Conservation (phyloP, 2,888 invertebrate genomes). For the Dromius quadrimaculatus region DNA sequence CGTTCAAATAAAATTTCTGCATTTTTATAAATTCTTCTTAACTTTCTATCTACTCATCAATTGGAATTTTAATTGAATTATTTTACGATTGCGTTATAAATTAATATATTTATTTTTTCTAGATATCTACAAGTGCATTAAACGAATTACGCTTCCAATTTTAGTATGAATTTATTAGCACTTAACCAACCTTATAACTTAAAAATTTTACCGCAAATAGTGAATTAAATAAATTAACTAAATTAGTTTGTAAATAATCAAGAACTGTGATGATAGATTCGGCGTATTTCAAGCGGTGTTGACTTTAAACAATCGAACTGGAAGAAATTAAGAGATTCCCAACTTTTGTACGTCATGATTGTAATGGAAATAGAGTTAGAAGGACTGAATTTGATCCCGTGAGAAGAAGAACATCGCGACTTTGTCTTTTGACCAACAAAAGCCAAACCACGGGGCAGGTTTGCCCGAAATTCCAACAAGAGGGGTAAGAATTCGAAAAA, state of each 20-base stretch:
- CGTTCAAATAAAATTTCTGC: no score
- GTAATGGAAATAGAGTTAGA: slow-evolving; percentile 39
- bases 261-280: slow-evolving; percentile 5
- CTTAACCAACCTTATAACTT: background rate
- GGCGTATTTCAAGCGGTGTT: background rate
- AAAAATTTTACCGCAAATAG: background rate
- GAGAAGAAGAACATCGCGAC: slow-evolving; percentile 8
- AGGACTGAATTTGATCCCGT: slow-evolving; percentile 16
- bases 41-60: no score
- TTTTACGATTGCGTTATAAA: background rate
- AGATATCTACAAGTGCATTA: slow-evolving; percentile 14
- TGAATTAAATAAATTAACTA: background rate
- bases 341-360: slow-evolving; percentile 60
- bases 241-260: background rate
- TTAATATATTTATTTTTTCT: background rate
- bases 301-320: slow-evolving; percentile 60
- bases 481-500: slow-evolving; percentile 65
- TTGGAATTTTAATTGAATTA: background rate
- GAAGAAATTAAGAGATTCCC: slow-evolving; percentile 61
- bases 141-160: slow-evolving; percentile 2
- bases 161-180: slow-evolving; percentile 17
- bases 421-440: slow-evolving; percentile 37
- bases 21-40: no score
- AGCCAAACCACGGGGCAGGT: slow-evolving; percentile 65
- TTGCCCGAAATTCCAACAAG: slow-evolving; percentile 66